phyloP scores from a whole-genome alignment of 1,140 invertebrate species.

The Teleogryllus occipitalis region DNA sequence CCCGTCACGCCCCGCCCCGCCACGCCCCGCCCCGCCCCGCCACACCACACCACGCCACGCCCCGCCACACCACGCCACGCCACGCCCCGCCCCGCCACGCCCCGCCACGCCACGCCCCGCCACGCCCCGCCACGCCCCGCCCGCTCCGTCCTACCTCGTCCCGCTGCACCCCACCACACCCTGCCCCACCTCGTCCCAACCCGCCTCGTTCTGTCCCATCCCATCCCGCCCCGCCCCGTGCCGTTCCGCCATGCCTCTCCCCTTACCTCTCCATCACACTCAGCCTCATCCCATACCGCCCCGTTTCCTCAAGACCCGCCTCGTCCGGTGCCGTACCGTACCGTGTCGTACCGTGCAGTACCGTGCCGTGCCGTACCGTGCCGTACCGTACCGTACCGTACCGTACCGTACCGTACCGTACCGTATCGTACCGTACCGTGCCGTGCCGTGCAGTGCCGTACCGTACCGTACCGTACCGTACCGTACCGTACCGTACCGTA shows the following conservation, averaged over 20 bases:
- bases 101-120: too few species aligned
- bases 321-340: slow-evolving; percentile 8
- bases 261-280: background rate
- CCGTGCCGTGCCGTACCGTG: slow-evolving; percentile 16
- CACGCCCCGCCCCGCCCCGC: background rate
- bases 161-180: too few species aligned
- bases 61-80: too few species aligned
- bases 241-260: slow-evolving; percentile 7
- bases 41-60: too few species aligned
- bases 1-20: slow-evolving; percentile 3
- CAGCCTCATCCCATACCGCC: background rate
- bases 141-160: too few species aligned
- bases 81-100: too few species aligned
- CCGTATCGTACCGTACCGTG: slow-evolving; percentile 20
- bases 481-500: slow-evolving; percentile 18
- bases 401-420: slow-evolving; percentile 18
- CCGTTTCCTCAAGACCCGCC: background rate
- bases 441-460: too few species aligned
- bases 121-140: too few species aligned
- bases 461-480: slow-evolving; percentile 22
- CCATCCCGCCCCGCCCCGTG: slow-evolving; percentile 5
- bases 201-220: background rate
- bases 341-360: slow-evolving; percentile 12
- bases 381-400: slow-evolving; percentile 12
- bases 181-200: too few species aligned